Evolutionary conservation across 2,888 invertebrate species (phyloP), one percentile per base, ranked within the genome.

Genomic region (Acleris laterana): DNA sequence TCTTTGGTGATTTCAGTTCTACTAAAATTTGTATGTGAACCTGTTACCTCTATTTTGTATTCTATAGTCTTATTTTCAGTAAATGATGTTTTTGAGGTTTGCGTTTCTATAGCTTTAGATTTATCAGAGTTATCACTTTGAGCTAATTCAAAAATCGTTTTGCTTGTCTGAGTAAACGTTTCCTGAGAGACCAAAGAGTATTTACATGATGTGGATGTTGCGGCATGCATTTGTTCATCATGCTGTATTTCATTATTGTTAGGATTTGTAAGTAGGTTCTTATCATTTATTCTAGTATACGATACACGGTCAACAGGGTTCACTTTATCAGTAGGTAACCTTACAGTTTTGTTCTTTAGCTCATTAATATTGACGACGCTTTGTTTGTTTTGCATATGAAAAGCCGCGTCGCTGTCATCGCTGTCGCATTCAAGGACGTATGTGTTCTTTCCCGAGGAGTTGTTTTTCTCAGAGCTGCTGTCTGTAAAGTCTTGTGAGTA

Each of bases 91-190:
- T 81, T 78, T 4, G 92, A 93, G 0, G 93, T 93, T 77, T 93
- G 93, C 0, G 93, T 93, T 68, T 90, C 82, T 51, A 91, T 74
- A 2, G 82, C 80, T 48, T 82, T 82, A 20, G 69, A 71, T 68
- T 68, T 75, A 16, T 64, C 63, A n/a, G 72, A 68, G 3, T 71
- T 73, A n/a, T 89, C 89, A 16, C 75, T 75, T 73, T 89, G 84
- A 6, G 91, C 93, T 60, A 94, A 74, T 72, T 94, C 87, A 48
- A 94, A 79, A 53, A 94, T 92, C 2, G 94, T 94, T 84, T 93
- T 94, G 72, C 94, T 94, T 0, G 94, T 94, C 81, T 94, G 94
- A 9, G 94, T 94, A 68, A 82, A 90, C 20, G 80, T 88, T 76
- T 93, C 93, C 73, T 88, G 85, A 16, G 84, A 78, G 13, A 83